These are phyloP conservation scores for Lycaena phlaeas DNA, from an alignment of 2,888 invertebrate species.

Conservation along the genomic window DNA sequence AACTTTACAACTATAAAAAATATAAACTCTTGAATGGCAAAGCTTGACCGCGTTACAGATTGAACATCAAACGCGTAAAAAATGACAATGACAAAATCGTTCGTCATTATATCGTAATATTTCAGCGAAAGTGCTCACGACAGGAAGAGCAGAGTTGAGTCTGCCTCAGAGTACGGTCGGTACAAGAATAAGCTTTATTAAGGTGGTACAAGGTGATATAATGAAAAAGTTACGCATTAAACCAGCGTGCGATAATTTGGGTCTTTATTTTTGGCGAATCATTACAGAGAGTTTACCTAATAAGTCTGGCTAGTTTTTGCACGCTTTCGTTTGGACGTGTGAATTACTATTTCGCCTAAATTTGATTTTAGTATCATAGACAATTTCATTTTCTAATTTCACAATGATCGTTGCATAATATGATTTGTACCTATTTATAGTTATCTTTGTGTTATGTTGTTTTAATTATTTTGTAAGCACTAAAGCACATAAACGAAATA, in stretches of 20 bases:
- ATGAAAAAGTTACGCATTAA: not conserved
- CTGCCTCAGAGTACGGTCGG: not conserved
- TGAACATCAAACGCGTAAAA: not conserved
- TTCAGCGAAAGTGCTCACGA: conserved; percentile 35
- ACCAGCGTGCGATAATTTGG: conserved; percentile 35
- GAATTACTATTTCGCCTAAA: conserved; percentile 27
- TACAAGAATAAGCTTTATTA: not conserved
- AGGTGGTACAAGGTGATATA: not conserved
- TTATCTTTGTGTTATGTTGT: no score
- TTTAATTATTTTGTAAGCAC: no score
- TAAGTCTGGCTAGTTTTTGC: conserved; percentile 15
- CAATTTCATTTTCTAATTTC: no score
- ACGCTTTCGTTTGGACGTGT: conserved; percentile 36
- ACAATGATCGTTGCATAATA: no score
- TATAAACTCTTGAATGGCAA: no score
- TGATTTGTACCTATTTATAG: no score
- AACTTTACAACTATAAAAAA: no score
- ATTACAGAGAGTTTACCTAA: conserved; percentile 25
- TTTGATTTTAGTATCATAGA: no score
- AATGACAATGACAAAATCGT: conserved; percentile 25
- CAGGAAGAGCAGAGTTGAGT: not conserved
- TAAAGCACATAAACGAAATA: no score
- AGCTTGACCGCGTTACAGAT: no score
- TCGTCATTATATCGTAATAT: conserved; percentile 41
- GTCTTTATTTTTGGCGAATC: conserved; percentile 37